Evolutionary conservation across 2,888 invertebrate genomes (phyloP), one percentile per base, ranked within the genome.

Genomic region (Acanthosepion pharaonis): DNA sequence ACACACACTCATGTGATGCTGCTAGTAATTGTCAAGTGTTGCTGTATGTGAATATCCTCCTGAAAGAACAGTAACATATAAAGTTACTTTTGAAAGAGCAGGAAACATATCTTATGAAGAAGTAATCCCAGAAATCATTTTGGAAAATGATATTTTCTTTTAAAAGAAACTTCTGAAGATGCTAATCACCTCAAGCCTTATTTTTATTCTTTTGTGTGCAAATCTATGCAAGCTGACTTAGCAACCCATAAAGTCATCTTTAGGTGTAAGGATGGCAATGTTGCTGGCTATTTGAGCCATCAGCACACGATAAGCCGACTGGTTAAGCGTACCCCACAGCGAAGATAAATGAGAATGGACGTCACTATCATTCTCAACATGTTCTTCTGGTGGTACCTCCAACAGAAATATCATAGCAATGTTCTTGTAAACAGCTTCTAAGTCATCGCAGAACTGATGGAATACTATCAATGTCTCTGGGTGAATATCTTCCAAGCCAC

Each of bases 261-360:
- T 78, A 78, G 78, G n/a, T n/a, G 78, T 78, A n/a, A 78, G 78
- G n/a, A 78, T 78, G 33, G 78, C 78, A 78, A 78, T 78, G 78
- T 78, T 78, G 18, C 78, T 78, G 33, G 78, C 78, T n/a, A 78
- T 78, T 78, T 78, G 78, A 78, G 78, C 78, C 78, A 78, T 78
- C 78, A 78, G n/a, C 78, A 78, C 78, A 33, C 78, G 78, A 78
- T 78, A 78, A n/a, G 78, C 78, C 18, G 78, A n/a, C 23, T 78
- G 78, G n/a, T 78, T 78, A n/a, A 78, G 78, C 3, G 78, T 78
- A 78, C 78, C 78, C 78, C 78, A 78, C 78, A 78, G 78, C 15
- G 78, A 78, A 11, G n/a, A 78, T 11, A 78, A n/a, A 11, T 78
- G 78, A 78, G 78, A 78, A 33, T 78, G 78, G 18, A 78, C 78